Conservation (phyloP, 2,797 vertebrate species). For the Gobio occitaniae region DNA sequence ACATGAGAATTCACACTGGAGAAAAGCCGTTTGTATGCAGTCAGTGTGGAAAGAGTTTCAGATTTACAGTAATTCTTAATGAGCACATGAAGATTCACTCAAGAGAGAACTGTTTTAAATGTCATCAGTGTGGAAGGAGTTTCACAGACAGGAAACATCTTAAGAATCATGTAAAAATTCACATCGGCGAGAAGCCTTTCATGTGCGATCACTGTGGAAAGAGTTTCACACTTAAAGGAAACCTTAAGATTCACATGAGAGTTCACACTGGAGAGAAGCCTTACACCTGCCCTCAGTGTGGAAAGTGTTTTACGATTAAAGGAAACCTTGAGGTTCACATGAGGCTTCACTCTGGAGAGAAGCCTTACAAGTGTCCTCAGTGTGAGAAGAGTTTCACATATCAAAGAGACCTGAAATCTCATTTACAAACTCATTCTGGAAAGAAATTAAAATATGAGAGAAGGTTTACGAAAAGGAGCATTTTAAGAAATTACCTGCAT, state of each 20-base stretch:
- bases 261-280: neutral
- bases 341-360: neutral
- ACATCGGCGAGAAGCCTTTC: neutral
- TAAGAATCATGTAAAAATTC: neutral
- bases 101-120: neutral
- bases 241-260: neutral
- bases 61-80: neutral
- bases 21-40: neutral
- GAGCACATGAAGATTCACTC: neutral
- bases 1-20: neutral
- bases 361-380: neutral
- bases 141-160: neutral
- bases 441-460: neutral
- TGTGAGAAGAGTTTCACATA: neutral
- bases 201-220: neutral
- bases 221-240: neutral
- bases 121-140: neutral
- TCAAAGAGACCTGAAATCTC: neutral
- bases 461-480: neutral
- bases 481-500: neutral
- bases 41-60: neutral
- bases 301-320: neutral
- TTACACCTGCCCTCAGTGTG: neutral
- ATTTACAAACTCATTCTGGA: neutral
- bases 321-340: neutral